Percentiles rank a stretch among this genome's conserved stretches.
Evolutionary conservation across 2,113 vertebrate species (phyloP).

Genomic region (Cettia cetti): DNA sequence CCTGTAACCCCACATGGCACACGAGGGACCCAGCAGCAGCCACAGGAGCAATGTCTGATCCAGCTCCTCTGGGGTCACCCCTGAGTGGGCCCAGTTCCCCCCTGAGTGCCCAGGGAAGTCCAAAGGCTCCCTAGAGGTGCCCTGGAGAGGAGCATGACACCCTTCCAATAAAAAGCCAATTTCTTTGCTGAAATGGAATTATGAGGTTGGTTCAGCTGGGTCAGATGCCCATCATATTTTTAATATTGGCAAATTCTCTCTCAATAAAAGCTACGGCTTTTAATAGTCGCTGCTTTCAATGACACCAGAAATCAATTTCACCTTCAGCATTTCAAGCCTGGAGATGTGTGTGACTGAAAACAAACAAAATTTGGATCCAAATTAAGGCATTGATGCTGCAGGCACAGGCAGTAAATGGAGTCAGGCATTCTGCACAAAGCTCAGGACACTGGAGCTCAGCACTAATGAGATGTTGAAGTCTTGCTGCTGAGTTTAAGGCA

Average conservation of each 20-base stretch:
- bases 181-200: background rate
- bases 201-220: background rate
- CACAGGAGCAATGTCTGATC: background rate
- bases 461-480: background rate
- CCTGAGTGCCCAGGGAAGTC: background rate
- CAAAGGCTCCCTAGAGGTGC: background rate
- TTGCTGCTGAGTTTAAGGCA: background rate
- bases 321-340: background rate
- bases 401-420: background rate
- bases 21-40: background rate
- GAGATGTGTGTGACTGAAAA: background rate
- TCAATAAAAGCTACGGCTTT: background rate
- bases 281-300: background rate
- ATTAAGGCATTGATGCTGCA: background rate
- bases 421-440: background rate
- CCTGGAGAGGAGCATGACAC: rapidly evolving
- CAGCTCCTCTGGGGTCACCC: background rate
- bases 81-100: rapidly evolving
- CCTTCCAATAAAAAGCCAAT: background rate
- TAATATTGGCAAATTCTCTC: background rate
- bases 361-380: background rate
- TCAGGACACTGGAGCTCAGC: background rate
- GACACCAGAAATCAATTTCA: constrained; percentile 4
- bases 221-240: background rate
- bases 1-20: background rate